These are phyloP conservation scores for Sinelater perroti DNA, from an alignment of 2,888 invertebrate genomes.

Conservation along the genomic window DNA sequence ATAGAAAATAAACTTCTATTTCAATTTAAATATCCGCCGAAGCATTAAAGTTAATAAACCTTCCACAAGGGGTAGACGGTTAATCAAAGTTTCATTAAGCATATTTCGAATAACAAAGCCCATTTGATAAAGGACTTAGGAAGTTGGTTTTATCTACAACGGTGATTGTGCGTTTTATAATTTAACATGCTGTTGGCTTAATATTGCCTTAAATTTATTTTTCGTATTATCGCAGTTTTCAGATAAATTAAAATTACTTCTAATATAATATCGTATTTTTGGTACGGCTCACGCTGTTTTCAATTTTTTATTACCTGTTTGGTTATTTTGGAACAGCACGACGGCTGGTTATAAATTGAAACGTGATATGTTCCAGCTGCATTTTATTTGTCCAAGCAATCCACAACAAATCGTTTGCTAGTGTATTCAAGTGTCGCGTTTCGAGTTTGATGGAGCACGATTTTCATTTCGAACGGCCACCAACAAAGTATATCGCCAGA, in stretches of 20 bases:
- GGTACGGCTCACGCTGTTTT: too few relatives aligned
- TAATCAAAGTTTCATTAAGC: constrained; percentile 4
- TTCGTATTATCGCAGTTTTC: too few relatives aligned
- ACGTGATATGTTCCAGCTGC: constrained; percentile 12
- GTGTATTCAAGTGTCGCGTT: too few relatives aligned
- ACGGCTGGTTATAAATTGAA: too few relatives aligned
- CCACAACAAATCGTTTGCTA: too few relatives aligned
- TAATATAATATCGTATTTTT: too few relatives aligned
- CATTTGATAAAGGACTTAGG: not conserved
- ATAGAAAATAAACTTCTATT: not conserved
- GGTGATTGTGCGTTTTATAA: not conserved
- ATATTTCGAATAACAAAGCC: constrained; percentile 2
- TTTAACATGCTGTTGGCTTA: not conserved
- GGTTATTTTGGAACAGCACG: too few relatives aligned
- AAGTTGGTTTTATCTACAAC: constrained; percentile 2
- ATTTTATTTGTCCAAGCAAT: constrained; percentile 6
- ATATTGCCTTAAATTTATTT: too few relatives aligned
- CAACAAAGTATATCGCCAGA: constrained; percentile 30
- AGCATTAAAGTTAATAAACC: constrained; percentile 1
- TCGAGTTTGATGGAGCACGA: constrained; percentile 24
- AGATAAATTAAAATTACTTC: too few relatives aligned
- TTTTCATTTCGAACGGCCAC: constrained; percentile 27
- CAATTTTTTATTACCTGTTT: too few relatives aligned
- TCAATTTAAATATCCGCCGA: not conserved
- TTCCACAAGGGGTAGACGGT: not conserved